These are phyloP conservation scores for Hypomecis atomaria DNA, from an alignment of 2,888 invertebrate genomes.

Conservation along the genomic window DNA sequence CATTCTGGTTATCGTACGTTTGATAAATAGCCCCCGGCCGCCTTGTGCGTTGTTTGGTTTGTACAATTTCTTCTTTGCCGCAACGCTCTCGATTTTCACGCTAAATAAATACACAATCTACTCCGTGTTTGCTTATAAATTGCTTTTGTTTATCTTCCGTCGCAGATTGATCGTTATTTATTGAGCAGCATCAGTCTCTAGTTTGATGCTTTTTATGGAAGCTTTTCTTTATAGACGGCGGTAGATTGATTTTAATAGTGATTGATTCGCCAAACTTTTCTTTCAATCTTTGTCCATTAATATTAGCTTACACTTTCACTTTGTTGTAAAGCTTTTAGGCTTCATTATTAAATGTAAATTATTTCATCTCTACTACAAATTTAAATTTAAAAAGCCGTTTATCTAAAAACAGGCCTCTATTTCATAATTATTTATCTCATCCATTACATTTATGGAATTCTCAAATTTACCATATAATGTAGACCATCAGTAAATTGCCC, in stretches of 20 bases:
- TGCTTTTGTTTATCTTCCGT: conserved; percentile 71
- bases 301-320: conserved; percentile 5
- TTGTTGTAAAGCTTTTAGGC: conserved; percentile 7
- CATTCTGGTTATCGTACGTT: conserved; percentile 80
- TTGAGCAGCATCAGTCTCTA: conserved; percentile 51
- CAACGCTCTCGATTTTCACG: conserved; percentile 70
- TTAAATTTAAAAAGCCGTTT: background rate
- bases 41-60: conserved; percentile 69
- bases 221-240: conserved; percentile 29
- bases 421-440: conserved; percentile 49
- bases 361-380: background rate
- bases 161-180: conserved; percentile 72
- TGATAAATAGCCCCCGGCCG: conserved; percentile 78
- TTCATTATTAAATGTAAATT: background rate
- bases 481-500: conserved; percentile 77
- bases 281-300: conserved; percentile 6
- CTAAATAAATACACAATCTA: conserved; percentile 74
- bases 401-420: conserved; percentile 8
- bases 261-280: conserved; percentile 25
- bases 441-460: conserved; percentile 58
- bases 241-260: conserved; percentile 30
- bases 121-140: conserved; percentile 72
- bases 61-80: conserved; percentile 63
- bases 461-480: conserved; percentile 58
- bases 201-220: conserved; percentile 36